Base-by-base conservation (phyloP, 2,797 vertebrate species). In the Malacoctenus gilli region DNA sequence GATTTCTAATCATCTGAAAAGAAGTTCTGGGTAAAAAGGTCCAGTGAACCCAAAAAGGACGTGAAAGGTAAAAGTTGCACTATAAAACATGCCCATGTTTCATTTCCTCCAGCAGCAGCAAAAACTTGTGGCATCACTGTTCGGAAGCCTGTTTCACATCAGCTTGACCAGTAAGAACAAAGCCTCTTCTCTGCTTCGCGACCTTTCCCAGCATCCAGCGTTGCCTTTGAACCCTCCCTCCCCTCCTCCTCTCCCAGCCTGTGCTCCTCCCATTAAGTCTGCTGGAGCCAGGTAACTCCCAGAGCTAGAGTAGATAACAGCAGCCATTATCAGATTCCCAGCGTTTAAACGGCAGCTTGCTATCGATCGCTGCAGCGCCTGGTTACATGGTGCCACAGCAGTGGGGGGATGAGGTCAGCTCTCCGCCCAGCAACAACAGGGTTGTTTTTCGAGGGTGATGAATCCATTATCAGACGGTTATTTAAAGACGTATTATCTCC, bases 261-360 rank as follows among this genome's bases (percentile, higher is more conserved):
- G 37, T 1, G 8, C 8, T 20, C 6, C 20, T 38, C 56, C 36
- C 46, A 56, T 59, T 65, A 77, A 47, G 55, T 41, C 59, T 63
- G 55, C 57, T 73, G 80, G 85, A 85, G 85, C 72, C 85, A 85
- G 79, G 77, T 84, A 79, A 67, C 73, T 80, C 83, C 83, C 69
- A 38, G 51, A 63, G 72, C 80, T 72, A 4, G 61, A 78, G 77
- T 56, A 80, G 85, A 88, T 81, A 85, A 86, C 63, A 79, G 71
- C 65, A 48, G 46, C 69, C 75, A 79, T 85, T 83, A 87, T 87
- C 84, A 82, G 74, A 85, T 85, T 84, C 46, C 81, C 69, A 65
- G 78, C 68, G 68, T 83, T 72, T 66, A 76, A 68, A 74, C 60
- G 43, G 71, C 69, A 62, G 72, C 69, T 54, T 36, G 0, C 31